Base-by-base conservation (phyloP, 2,797 vertebrate genomes). In the Clarias fuscus region DNA sequence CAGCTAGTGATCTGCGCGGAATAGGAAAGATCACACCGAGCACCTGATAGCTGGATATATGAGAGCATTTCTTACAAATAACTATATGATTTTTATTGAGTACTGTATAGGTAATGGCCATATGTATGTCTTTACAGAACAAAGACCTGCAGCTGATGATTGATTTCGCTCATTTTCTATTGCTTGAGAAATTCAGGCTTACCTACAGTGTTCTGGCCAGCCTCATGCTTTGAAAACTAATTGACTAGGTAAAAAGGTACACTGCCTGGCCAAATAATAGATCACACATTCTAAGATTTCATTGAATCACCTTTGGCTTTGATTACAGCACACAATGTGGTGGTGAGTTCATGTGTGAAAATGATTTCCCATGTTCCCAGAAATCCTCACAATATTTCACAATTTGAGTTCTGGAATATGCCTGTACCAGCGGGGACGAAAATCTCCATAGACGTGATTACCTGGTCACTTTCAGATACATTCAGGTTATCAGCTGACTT, bases 11-110 rank as follows among this genome's bases (percentile, higher is more conserved):
- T 79, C 61, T 83, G 20, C 68, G 56, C 22, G 0, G 58, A 40
- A 62, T 79, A 62, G 59, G 5, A 62, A 79, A 85, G 78, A 86
- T 83, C 48, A 78, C 30, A 62, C 76, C 70, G 59, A 88, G 71
- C 83, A 88, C 85, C 87, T 89, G 87, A 87, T 86, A 80, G 85
- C 59, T 85, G 80, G 85, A 79, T 86, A 88, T 84, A 85, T 18
- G 84, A 84, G 86, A 64, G 82, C 22, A 33, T 88, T 87, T 87
- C 86, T 87, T 87, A 86, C 64, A 40, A 82, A 67, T 70, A 78
- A 75, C 76, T 84, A 85, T 77, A 84, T 84, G 76, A 81, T 88
- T 37, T 86, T 78, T 85, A 84, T 79, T 67, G 58, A 87, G 78
- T 5, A n/a, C 22, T 33, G 33, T 33, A 43, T 27, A 33, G 64